A percentile compares a stretch with the other conserved stretches of the same genome.
phyloP scores from a whole-genome alignment of 2,888 invertebrate species.

The Heliconius ethilla region DNA sequence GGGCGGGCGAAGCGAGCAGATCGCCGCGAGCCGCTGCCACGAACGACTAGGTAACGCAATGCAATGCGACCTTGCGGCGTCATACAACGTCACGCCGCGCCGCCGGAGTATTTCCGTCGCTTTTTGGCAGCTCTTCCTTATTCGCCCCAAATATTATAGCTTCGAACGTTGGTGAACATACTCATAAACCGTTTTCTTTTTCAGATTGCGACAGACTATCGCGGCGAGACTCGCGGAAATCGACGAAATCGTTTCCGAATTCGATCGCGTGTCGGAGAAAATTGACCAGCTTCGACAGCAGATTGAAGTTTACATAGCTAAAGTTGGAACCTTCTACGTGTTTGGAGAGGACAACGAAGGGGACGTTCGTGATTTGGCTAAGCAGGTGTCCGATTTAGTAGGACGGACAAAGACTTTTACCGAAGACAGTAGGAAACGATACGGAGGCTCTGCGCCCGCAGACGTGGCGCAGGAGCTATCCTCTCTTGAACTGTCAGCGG shows the following conservation, averaged over 20 bases:
- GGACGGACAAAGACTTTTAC: constrained; percentile 82
- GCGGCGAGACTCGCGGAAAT: constrained; percentile 89
- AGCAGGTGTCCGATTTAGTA: constrained; percentile 81
- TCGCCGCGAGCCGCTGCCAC: constrained; percentile 76
- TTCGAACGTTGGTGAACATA: constrained; percentile 54
- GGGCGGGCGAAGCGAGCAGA: constrained; percentile 77
- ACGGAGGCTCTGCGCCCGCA: constrained; percentile 86
- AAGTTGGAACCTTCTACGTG: constrained; percentile 88
- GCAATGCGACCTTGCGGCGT: constrained; percentile 72
- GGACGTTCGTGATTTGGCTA: constrained; percentile 82
- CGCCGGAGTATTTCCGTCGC: constrained; percentile 77
- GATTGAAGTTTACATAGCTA: constrained; percentile 85
- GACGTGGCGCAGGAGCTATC: constrained; percentile 91
- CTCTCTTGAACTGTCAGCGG: constrained; percentile 90
- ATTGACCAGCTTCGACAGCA: constrained; percentile 86
- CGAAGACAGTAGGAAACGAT: constrained; percentile 82
- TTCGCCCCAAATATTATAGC: constrained; percentile 57
- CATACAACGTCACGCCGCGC: constrained; percentile 74
- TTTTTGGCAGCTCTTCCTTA: constrained; percentile 71
- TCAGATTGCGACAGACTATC: constrained; percentile 90
- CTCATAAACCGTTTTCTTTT: constrained; percentile 59
- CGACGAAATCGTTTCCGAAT: constrained; percentile 88
- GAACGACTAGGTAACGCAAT: constrained; percentile 70
- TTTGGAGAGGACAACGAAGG: constrained; percentile 87
- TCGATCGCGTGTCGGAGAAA: constrained; percentile 87